phyloP scores from a whole-genome alignment of 2,797 vertebrate species.

The Apogon talboti region DNA sequence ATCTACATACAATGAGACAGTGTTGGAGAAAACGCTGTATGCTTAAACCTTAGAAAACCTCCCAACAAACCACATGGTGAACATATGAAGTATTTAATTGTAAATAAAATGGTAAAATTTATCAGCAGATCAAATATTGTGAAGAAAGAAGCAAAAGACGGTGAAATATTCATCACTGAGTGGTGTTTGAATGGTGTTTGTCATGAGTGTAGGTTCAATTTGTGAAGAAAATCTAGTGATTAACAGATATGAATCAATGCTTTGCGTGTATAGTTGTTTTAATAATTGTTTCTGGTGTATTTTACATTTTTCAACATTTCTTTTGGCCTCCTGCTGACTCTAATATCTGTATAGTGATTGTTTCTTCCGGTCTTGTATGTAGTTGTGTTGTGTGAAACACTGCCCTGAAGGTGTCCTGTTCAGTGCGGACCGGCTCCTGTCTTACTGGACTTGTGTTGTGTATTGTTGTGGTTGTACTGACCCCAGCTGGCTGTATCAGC shows the following conservation, averaged over 20 bases:
- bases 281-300: not conserved
- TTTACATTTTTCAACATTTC: not conserved
- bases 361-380: not conserved
- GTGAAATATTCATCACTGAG: not conserved
- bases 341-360: not conserved
- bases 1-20: not conserved
- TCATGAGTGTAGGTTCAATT: not conserved
- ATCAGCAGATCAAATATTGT: not conserved
- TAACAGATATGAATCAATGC: not conserved
- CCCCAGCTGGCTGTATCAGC: slow-evolving; percentile 57
- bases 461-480: slow-evolving; percentile 22
- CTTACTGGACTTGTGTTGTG: slow-evolving; percentile 25
- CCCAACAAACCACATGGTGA: not conserved
- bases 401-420: not conserved
- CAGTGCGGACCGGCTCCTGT: not conserved
- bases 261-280: not conserved
- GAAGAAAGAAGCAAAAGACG: not conserved
- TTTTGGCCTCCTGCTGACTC: not conserved
- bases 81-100: not conserved
- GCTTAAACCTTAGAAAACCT: not conserved
- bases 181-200: not conserved
- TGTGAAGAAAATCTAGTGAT: not conserved
- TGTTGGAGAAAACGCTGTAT: not conserved
- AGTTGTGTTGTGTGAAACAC: not conserved
- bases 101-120: not conserved